A percentile compares a stretch with the other conserved stretches of the same genome.
Conservation (phyloP, 2,888 invertebrate genomes). For the Cataglyphis rosenhaueri region DNA sequence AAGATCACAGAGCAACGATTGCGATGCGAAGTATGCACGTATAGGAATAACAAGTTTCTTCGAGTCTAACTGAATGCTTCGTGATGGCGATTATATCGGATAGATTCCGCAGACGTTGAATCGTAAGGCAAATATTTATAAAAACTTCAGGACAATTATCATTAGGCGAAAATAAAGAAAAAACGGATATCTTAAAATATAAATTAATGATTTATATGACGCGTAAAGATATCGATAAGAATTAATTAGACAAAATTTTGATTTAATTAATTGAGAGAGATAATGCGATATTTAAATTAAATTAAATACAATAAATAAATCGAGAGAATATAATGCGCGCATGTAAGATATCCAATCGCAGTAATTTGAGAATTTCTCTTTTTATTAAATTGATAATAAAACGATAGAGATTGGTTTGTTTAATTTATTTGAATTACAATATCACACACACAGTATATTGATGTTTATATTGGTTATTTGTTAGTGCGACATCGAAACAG, state of each 20-base stretch:
- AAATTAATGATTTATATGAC: background rate
- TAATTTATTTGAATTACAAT: constrained; percentile 11
- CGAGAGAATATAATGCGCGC: background rate
- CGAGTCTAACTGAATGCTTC: constrained; percentile 7
- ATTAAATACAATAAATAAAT: background rate
- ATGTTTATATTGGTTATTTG: constrained; percentile 5
- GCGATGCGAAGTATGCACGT: constrained; percentile 15
- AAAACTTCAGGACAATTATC: background rate
- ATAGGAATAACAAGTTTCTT: constrained; percentile 21
- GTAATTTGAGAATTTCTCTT: constrained; percentile 3
- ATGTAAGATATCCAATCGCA: background rate
- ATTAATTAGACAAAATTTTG: background rate
- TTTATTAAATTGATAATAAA: background rate
- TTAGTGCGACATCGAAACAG: constrained; percentile 41
- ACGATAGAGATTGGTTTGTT: background rate
- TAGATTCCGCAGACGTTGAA: background rate
- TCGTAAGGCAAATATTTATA: background rate
- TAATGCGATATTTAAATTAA: background rate
- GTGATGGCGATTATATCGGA: background rate
- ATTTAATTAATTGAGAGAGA: background rate
- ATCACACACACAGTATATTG: background rate
- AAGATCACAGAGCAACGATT: constrained; percentile 6
- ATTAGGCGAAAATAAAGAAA: background rate
- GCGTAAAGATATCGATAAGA: background rate
- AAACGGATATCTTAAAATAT: background rate